Percentiles rank a stretch among this genome's conserved stretches.
Conservation (phyloP, 2,797 vertebrate species). For the Coregonus sp. region DNA sequence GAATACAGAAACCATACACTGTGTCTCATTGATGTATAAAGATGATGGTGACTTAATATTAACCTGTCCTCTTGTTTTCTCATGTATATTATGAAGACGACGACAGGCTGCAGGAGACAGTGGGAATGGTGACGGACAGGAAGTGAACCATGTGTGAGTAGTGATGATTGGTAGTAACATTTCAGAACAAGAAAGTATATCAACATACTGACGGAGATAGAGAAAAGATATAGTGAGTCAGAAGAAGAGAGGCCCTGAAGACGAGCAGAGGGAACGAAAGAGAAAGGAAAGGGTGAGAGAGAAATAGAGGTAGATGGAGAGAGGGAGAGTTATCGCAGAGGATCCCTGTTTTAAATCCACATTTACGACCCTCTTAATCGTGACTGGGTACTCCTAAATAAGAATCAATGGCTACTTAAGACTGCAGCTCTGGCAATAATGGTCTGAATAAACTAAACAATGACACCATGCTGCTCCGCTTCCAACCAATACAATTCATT, state of each 20-base stretch:
- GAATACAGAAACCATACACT: neutral
- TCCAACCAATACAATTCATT: conserved; percentile 51
- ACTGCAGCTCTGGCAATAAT: conserved; percentile 48
- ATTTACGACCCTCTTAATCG: conserved; percentile 14
- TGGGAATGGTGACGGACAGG: neutral
- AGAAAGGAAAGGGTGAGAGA: neutral
- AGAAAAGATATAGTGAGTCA: neutral
- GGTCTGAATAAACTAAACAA: conserved; percentile 53
- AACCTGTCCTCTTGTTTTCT: neutral
- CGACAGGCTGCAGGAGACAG: neutral
- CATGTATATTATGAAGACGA: neutral
- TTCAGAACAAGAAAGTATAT: neutral
- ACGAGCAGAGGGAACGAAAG: neutral
- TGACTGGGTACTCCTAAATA: conserved; percentile 41
- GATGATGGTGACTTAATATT: neutral
- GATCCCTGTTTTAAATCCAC: conserved; percentile 5
- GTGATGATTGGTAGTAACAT: neutral
- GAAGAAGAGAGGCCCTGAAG: neutral
- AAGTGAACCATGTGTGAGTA: neutral
- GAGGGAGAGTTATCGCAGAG: neutral
- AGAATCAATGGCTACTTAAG: conserved; percentile 59
- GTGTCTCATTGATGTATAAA: neutral
- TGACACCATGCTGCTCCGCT: conserved; percentile 38
- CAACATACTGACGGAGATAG: neutral
- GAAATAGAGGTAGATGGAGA: neutral